These are phyloP conservation scores for Coilia nasus DNA, from an alignment of 2,797 vertebrate genomes.

Conservation along the genomic window DNA sequence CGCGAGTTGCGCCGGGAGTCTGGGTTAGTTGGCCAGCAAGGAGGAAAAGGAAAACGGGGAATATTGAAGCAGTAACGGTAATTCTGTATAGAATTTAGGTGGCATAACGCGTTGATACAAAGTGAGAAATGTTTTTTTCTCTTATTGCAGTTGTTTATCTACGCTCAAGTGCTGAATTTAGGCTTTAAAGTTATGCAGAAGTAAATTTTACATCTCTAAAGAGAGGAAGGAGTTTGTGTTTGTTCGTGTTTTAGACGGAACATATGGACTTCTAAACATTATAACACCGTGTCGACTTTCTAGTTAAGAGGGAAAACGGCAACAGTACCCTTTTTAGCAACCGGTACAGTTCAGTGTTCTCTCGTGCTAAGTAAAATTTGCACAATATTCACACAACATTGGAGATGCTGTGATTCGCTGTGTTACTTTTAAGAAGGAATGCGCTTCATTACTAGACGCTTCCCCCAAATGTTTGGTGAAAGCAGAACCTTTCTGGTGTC, in stretches of 20 bases:
- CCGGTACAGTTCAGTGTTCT: not conserved
- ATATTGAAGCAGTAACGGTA: constrained; percentile 7
- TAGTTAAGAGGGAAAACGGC: not conserved
- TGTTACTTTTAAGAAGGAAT: not conserved
- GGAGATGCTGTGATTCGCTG: constrained; percentile 7
- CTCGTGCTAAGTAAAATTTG: not conserved
- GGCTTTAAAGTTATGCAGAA: not conserved
- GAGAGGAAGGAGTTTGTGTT: not conserved
- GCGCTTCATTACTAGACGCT: not conserved
- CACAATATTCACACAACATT: not conserved
- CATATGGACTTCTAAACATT: not conserved
- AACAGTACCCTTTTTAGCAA: not conserved
- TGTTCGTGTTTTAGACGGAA: not conserved
- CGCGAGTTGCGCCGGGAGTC: constrained; percentile 78
- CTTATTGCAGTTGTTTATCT: not conserved
- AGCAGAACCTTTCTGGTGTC: not conserved
- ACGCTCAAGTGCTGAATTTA: not conserved
- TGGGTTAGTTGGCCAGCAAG: constrained; percentile 70
- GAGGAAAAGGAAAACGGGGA: constrained; percentile 69
- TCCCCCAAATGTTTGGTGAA: not conserved
- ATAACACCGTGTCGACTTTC: not conserved
- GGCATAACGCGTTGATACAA: not conserved
- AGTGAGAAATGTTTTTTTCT: not conserved
- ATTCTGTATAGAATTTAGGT: not conserved
- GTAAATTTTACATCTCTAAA: not conserved